Base-by-base conservation (phyloP, 2,888 invertebrate species). In the Panzeria rudis region DNA sequence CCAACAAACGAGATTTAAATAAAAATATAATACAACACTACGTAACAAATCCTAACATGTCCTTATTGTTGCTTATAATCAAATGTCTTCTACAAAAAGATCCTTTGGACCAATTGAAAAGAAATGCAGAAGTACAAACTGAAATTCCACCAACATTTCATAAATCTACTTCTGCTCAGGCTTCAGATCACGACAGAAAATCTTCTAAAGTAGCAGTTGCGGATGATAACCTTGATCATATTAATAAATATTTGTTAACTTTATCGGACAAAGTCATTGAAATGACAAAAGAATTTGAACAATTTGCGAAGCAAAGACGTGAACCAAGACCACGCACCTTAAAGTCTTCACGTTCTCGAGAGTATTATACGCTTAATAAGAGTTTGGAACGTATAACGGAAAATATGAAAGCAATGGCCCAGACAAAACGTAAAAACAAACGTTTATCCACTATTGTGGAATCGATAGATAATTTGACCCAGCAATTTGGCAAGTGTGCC, bases 191-290 rank as follows among this genome's bases (percentile, higher is more conserved):
- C 4, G 69, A 78, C 13, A 52, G 4, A 7, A 50, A 47, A 44
- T 54, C 66, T 25, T 3, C 56, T 3, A 66, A 78, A 29, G 50
- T 52, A 2, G 2, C 20, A 5, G 5, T 15, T 8, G 76, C 73
- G 71, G 69, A 86, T 62, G 88, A 84, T 41, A 87, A 89, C 61
- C 87, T 89, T 59, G 87, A 87, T 6, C 88, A 89, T 61, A 88
- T 90, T 11, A 90, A 90, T 79, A 88, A 89, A 84, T 90, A 90
- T 82, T 83, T 91, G 13, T 79, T 89, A 7, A 86, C 89, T 9
- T 86, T 91, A 3, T 89, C 90, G 29, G 87, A 88, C 35, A 90
- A 90, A 71, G 88, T 90, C 1, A 88, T 88, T 50, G 88, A 89
- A 77, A 90, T 91, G 89, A 87, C 89, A 0, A 59, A 86, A 23